Percentiles rank a stretch among this genome's conserved stretches.
These are phyloP conservation scores for Rhadina sibilatrix DNA, from an alignment of 2,113 vertebrate genomes.

Conservation along the genomic window DNA sequence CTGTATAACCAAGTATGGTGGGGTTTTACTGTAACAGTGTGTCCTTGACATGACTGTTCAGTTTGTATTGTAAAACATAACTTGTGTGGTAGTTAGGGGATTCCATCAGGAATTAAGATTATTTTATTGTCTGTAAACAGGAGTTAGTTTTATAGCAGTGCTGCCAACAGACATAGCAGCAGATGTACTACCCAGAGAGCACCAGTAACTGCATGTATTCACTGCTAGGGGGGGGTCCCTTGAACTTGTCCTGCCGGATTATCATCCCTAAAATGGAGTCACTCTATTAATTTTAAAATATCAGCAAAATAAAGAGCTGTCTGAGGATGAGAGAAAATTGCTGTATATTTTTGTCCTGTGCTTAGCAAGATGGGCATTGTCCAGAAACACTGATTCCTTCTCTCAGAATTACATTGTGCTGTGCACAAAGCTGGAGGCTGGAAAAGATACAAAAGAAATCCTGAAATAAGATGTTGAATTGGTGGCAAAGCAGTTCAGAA, in stretches of 20 bases:
- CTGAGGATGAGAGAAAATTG: background rate
- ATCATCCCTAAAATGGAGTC: background rate
- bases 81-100: background rate
- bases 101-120: background rate
- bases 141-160: background rate
- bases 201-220: background rate
- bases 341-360: background rate
- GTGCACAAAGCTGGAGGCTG: background rate
- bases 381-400: background rate
- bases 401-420: background rate
- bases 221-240: background rate
- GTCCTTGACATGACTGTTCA: background rate
- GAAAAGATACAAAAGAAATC: background rate
- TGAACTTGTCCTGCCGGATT: background rate
- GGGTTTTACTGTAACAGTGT: background rate
- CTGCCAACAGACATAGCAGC: background rate
- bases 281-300: background rate
- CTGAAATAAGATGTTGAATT: background rate
- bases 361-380: background rate
- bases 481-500: background rate
- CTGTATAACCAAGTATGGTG: accelerated
- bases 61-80: background rate
- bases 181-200: background rate
- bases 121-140: background rate
- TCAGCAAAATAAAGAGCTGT: background rate